Conservation (phyloP, 2,888 invertebrate species). For the Luffia ferchaultella region DNA sequence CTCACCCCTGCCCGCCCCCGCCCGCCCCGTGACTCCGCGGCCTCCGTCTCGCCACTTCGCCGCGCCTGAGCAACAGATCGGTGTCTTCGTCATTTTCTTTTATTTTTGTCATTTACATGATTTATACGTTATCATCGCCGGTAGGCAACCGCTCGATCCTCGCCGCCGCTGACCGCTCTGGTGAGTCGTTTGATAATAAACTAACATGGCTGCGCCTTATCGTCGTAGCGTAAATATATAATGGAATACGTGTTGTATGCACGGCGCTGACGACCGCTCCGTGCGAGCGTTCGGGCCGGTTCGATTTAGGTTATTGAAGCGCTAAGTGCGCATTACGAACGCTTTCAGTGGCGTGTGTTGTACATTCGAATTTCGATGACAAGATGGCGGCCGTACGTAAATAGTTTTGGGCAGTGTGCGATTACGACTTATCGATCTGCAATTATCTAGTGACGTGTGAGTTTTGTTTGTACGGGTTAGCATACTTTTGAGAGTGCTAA, state of each 20-base stretch:
- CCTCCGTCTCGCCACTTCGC: conserved; percentile 49
- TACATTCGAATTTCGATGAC: conserved; percentile 47
- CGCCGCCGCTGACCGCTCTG: not conserved
- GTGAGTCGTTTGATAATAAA: not conserved
- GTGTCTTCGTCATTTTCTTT: conserved; percentile 36
- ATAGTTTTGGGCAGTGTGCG: conserved; percentile 33
- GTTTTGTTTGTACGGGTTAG: too few species aligned
- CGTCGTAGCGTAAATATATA: not conserved
- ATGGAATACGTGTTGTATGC: too few species aligned
- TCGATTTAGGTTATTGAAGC: not conserved
- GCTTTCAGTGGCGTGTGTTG: not conserved
- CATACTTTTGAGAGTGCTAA: too few species aligned
- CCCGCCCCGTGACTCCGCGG: conserved; percentile 36
- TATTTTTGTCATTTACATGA: conserved; percentile 44
- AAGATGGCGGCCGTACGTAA: conserved; percentile 53
- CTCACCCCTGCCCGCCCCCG: conserved; percentile 32
- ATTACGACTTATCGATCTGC: conserved; percentile 41
- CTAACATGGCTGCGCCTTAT: not conserved
- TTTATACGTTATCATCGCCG: conserved; percentile 30
- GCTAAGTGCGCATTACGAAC: not conserved
- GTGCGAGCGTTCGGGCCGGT: not conserved
- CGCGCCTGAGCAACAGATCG: conserved; percentile 46
- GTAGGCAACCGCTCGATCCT: not conserved
- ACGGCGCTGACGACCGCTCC: not conserved
- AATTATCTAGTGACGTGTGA: too few species aligned